Percentiles rank a stretch among this genome's conserved stretches.
phyloP scores from a whole-genome alignment of 2,888 invertebrate species.

The Mycalesis mineus region DNA sequence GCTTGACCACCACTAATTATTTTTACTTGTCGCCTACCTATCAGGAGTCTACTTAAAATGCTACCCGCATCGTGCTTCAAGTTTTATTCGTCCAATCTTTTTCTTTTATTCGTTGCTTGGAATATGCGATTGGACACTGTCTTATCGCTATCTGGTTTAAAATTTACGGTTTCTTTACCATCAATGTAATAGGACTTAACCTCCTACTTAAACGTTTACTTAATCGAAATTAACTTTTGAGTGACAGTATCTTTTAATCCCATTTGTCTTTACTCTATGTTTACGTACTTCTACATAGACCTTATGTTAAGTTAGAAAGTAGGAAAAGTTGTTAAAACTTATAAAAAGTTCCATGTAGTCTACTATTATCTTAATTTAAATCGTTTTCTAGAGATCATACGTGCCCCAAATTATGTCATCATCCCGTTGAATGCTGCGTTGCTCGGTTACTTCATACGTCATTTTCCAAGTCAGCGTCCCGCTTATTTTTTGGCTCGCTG shows the following conservation, averaged over 20 bases:
- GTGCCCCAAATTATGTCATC: constrained; percentile 67
- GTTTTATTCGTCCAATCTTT: constrained; percentile 38
- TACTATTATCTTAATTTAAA: no score
- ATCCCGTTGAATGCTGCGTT: constrained; percentile 50
- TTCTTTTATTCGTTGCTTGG: constrained; percentile 30
- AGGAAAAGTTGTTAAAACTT: no score
- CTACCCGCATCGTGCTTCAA: constrained; percentile 44
- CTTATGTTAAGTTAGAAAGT: no score
- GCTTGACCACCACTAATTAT: constrained; percentile 42
- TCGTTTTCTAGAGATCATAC: constrained; percentile 37
- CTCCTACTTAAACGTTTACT: no score
- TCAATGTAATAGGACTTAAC: not conserved
- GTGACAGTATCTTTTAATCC: no score
- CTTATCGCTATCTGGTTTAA: not conserved
- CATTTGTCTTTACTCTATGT: not conserved
- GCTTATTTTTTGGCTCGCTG: constrained; percentile 66
- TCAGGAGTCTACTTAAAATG: constrained; percentile 50
- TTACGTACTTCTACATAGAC: no score
- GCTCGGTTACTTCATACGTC: constrained; percentile 53
- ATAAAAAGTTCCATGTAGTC: no score
- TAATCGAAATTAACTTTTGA: no score
- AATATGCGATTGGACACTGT: constrained; percentile 17
- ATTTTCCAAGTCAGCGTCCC: constrained; percentile 48
- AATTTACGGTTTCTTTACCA: not conserved
- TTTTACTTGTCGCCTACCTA: constrained; percentile 52